Conservation (phyloP, 2,888 invertebrate species). For the Syrphus vitripennis region DNA sequence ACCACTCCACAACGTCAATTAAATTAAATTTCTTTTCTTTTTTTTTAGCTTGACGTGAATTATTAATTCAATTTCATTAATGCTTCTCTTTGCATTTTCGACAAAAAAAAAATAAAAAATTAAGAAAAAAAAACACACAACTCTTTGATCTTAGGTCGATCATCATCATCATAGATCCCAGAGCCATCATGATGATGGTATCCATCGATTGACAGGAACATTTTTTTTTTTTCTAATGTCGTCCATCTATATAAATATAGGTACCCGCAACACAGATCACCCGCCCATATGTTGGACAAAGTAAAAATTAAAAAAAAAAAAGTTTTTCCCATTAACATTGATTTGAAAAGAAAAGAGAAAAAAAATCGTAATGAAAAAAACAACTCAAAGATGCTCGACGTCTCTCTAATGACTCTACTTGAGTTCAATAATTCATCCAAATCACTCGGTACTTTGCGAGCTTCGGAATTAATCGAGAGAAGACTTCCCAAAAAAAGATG, state of each 20-base stretch:
- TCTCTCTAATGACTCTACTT: constrained; percentile 69
- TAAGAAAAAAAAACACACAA: neutral
- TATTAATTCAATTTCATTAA: constrained; percentile 44
- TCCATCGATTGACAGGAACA: constrained; percentile 63
- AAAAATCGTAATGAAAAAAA: neutral
- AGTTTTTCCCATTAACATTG: constrained; percentile 46
- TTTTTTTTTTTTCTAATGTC: constrained; percentile 29
- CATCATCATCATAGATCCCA: constrained; percentile 36
- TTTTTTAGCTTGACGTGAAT: constrained; percentile 20
- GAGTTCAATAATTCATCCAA: constrained; percentile 65
- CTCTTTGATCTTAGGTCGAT: constrained; percentile 56
- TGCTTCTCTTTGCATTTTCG: constrained; percentile 26
- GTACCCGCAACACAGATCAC: neutral
- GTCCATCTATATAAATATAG: neutral
- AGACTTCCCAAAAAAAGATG: neutral
- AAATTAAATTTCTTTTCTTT: constrained; percentile 13
- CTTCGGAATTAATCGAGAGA: constrained; percentile 48
- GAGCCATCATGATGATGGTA: constrained; percentile 38
- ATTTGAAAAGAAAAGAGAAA: constrained; percentile 1
- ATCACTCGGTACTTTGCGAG: constrained; percentile 42
- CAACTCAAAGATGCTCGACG: neutral
- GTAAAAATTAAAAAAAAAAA: constrained; percentile 20
- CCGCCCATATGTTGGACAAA: constrained; percentile 52
- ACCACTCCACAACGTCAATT: constrained; percentile 40
- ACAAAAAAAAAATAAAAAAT: neutral